phyloP scores from a whole-genome alignment of 2,797 vertebrate genomes.

The Lepus oiostolus region DNA sequence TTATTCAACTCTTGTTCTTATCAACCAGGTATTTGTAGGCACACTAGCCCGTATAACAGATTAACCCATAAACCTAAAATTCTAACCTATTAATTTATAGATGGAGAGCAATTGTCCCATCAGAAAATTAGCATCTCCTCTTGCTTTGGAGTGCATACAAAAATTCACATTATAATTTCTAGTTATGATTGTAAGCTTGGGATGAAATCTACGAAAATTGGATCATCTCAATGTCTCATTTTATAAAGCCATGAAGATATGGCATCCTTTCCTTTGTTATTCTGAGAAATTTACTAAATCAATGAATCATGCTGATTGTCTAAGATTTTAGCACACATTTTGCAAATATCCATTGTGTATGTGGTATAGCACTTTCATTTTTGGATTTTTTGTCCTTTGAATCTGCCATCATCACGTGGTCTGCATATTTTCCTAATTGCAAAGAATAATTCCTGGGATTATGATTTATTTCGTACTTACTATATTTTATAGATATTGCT shows the following conservation, averaged over 20 bases:
- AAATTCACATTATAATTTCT: neutral
- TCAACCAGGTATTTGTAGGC: neutral
- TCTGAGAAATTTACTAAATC: neutral
- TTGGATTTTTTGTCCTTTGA: neutral
- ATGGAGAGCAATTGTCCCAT: neutral
- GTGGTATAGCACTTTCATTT: neutral
- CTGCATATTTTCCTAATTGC: neutral
- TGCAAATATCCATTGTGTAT: neutral
- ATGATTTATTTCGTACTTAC: neutral
- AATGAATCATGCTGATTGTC: neutral
- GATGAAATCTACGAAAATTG: neutral
- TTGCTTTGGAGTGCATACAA: neutral
- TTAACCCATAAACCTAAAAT: neutral
- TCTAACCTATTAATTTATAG: neutral
- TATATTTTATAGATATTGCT: neutral
- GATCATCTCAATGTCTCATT: neutral
- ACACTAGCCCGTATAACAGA: neutral
- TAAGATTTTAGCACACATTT: neutral
- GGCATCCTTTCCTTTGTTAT: neutral
- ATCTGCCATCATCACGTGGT: neutral
- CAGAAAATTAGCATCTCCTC: neutral
- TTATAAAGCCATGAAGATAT: neutral
- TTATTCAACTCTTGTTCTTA: neutral
- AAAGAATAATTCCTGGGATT: neutral
- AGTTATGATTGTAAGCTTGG: neutral